These are phyloP conservation scores for Parnassius glacialis DNA, from an alignment of 2,888 invertebrate genomes.

Conservation along the genomic window DNA sequence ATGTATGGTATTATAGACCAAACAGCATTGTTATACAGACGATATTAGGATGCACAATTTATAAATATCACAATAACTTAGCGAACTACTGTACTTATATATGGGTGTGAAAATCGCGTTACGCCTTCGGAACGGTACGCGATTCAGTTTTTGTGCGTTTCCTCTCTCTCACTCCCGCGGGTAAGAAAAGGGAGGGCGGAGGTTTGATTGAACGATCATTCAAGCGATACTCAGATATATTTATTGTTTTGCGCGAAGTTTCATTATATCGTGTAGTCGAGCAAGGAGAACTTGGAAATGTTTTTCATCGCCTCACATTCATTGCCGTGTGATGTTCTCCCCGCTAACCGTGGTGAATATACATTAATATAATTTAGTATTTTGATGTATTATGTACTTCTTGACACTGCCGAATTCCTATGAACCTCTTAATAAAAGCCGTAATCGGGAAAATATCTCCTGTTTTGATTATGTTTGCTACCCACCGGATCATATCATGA, in stretches of 20 bases:
- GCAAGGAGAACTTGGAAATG: constrained; percentile 29
- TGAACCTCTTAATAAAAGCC: too few species aligned
- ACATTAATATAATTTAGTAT: too few species aligned
- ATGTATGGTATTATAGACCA: not conserved
- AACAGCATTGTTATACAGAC: constrained; percentile 12
- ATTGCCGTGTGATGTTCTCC: not conserved
- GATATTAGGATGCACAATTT: constrained; percentile 15
- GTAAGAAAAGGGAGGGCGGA: constrained; percentile 28
- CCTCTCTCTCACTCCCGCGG: constrained; percentile 29
- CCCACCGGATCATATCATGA: too few species aligned
- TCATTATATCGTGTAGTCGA: constrained; percentile 37
- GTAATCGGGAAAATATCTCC: too few species aligned
- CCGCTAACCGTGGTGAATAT: not conserved
- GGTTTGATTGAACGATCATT: constrained; percentile 36
- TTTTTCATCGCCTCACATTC: constrained; percentile 30
- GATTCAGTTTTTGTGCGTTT: constrained; percentile 28
- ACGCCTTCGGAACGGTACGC: constrained; percentile 32
- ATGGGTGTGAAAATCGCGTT: constrained; percentile 39
- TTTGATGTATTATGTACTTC: too few species aligned
- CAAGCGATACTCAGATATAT: constrained; percentile 36
- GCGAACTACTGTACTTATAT: constrained; percentile 28
- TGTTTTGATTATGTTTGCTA: too few species aligned
- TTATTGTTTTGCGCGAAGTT: constrained; percentile 38
- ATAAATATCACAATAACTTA: constrained; percentile 25
- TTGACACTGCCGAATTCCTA: too few species aligned